Evolutionary conservation across 2,888 invertebrate genomes (phyloP).

Genomic region (Girardia tigrina): DNA sequence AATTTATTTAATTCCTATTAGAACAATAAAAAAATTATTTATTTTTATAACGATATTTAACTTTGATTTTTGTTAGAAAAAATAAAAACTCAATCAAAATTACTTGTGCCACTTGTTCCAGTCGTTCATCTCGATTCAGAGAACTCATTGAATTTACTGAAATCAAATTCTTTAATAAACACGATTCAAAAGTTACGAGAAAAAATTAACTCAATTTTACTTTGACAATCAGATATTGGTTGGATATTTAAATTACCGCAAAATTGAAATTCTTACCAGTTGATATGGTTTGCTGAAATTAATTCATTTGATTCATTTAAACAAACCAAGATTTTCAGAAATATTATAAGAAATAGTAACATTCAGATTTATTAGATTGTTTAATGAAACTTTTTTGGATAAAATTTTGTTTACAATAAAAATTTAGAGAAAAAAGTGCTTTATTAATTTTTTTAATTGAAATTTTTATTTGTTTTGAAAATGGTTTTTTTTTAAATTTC

Average conservation of each 20-base stretch:
- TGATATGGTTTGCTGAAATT: background rate
- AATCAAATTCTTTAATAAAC: background rate
- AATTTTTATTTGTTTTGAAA: background rate
- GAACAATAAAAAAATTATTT: too few species aligned
- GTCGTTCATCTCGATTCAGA: background rate
- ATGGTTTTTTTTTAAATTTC: background rate
- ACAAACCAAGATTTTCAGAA: background rate
- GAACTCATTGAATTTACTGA: background rate
- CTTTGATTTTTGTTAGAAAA: background rate
- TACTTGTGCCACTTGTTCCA: background rate
- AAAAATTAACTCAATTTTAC: too few species aligned
- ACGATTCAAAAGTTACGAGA: background rate
- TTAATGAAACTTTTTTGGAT: background rate
- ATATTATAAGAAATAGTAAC: too few species aligned
- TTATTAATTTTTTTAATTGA: background rate
- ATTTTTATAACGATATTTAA: background rate
- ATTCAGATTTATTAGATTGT: background rate
- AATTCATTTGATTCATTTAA: background rate
- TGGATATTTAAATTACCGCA: background rate
- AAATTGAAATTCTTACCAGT: background rate
- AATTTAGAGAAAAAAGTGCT: background rate
- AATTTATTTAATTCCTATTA: background rate
- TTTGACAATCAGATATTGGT: too few species aligned
- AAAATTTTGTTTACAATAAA: background rate
- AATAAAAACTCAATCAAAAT: background rate